A percentile compares a stretch with the other conserved stretches of the same genome.
Conservation (phyloP, 2,888 invertebrate genomes). For the Cerastoderma edule region DNA sequence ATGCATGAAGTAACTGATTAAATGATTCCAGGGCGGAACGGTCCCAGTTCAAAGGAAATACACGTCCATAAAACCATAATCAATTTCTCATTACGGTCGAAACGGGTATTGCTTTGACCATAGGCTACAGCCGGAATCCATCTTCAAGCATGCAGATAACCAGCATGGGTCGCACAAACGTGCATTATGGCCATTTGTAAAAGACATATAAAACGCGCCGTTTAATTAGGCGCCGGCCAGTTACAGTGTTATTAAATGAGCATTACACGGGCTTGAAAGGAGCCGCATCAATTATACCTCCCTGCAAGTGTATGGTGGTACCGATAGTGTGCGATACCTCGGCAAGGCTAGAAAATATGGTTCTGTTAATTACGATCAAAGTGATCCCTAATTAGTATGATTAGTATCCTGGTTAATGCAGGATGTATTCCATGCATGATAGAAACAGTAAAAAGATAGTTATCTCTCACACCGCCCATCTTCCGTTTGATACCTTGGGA, state of each 20-base stretch:
- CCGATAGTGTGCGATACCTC: constrained; percentile 11
- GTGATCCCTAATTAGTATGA: constrained; percentile 13
- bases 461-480: no score
- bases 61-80: constrained; percentile 14
- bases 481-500: constrained; percentile 9
- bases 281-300: constrained; percentile 2
- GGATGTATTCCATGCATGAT: no score
- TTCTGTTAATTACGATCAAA: neutral
- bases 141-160: constrained; percentile 19
- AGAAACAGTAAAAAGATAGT: no score
- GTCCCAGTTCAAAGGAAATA: constrained; percentile 16
- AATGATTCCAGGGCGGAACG: constrained; percentile 4
- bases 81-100: constrained; percentile 13
- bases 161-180: constrained; percentile 10
- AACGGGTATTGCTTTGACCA: constrained; percentile 6
- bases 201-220: constrained; percentile 8
- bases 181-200: constrained; percentile 22
- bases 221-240: constrained; percentile 12
- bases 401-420: constrained; percentile 7
- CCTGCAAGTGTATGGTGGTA: neutral
- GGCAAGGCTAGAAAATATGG: neutral
- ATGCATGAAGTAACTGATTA: no score
- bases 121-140: constrained; percentile 19
- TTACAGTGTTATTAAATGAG: constrained; percentile 20
- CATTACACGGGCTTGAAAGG: constrained; percentile 19